phyloP scores from a whole-genome alignment of 1,140 invertebrate genomes.

The Sitophilus oryzae region DNA sequence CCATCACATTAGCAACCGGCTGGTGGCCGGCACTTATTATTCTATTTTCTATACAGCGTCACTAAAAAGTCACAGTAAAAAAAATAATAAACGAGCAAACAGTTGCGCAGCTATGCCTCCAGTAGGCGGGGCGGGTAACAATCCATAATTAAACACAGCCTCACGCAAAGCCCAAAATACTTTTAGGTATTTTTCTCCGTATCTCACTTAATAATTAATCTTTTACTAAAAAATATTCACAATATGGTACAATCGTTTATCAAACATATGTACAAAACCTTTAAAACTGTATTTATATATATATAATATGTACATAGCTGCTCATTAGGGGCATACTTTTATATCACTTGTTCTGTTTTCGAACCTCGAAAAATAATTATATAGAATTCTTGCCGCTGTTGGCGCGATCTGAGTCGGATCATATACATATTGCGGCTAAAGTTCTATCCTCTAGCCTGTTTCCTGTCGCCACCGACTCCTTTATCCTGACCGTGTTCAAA shows the following conservation, averaged over 20 bases:
- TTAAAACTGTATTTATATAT: conserved; percentile 24
- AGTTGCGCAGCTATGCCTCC: conserved; percentile 38
- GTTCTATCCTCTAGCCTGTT: neutral
- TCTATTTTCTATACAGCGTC: conserved; percentile 34
- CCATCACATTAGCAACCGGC: conserved; percentile 43
- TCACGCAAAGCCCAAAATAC: conserved; percentile 43
- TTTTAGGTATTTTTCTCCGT: conserved; percentile 39
- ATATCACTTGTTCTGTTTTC: conserved; percentile 14
- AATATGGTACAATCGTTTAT: conserved; percentile 35
- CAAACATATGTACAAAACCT: conserved; percentile 40
- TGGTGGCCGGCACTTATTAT: conserved; percentile 33
- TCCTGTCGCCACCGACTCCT: conserved; percentile 3
- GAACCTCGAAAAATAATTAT: no score
- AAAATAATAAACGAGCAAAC: conserved; percentile 36
- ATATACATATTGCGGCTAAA: neutral
- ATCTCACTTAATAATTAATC: conserved; percentile 38
- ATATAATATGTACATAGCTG: conserved; percentile 27
- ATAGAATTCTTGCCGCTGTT: no score
- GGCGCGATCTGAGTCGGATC: neutral
- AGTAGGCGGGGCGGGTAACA: conserved; percentile 36
- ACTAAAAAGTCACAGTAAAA: conserved; percentile 30
- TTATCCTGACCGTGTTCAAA: conserved; percentile 9
- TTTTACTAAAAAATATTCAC: conserved; percentile 39
- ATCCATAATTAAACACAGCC: conserved; percentile 44
- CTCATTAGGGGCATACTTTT: conserved; percentile 18